Evolutionary conservation across 2,797 vertebrate species (phyloP), one percentile per base, ranked within the genome.

Genomic region (Mionectes olivaceus): DNA sequence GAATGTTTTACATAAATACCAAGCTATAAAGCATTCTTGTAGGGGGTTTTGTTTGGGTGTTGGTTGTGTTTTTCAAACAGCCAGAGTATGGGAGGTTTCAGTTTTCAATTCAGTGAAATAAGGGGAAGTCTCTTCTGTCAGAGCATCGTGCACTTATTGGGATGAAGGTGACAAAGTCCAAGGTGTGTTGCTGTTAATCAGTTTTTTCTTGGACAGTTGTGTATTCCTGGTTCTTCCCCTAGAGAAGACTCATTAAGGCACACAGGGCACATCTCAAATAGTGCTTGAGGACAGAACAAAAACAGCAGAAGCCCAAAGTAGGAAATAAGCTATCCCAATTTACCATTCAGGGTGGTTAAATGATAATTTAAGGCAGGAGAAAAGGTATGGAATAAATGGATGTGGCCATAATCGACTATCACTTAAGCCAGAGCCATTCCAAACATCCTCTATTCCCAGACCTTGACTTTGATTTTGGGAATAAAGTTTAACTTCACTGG

Each of bases 1-100:
- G 96, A 96, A 96, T 81, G 96, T 97, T 97, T 97, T 97, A 94
- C 96, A 96, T 96, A 97, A 96, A 97, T 93, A 95, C 91, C 82
- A 43, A 87, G 79, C 65, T 93, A 39, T 43, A 49, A 92, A 93
- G 86, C 73, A 37, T 71, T 91, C 64, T 86, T 74, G 63, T 63
- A 60, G 67, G 86, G 43, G 5, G 57, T 64, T 63, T 55, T 81
- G 32, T 85, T 90, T 61, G 75, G 79, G 60, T 32, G 73, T 77
- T 8, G 83, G 39, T 39, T 53, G 60, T 84, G 82, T 19, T 91
- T 83, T 86, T 74, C 35, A 49, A 85, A 18, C 41, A 83, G 53
- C 5, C 44, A 11, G 6, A 7, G 35, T 32, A 35, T 12, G 24
- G 53, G 47, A 39, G 19, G 52, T 47, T 69, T 79, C 35, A 64